Evolutionary conservation across 2,888 invertebrate genomes (phyloP), one percentile per base, ranked within the genome.

Genomic region (Onchidella celtica): DNA sequence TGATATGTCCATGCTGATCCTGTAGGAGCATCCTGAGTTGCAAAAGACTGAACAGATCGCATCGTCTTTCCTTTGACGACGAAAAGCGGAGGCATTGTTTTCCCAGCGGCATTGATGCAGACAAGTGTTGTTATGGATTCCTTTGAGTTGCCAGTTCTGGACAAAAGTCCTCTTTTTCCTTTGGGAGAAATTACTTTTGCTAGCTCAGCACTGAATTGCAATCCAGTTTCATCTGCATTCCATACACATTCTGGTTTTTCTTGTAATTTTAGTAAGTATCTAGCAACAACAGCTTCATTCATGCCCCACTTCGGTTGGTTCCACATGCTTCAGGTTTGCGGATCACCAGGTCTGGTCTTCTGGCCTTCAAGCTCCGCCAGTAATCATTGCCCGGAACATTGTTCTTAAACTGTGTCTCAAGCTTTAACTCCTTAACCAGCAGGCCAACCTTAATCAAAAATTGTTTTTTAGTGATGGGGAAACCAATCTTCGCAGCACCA

Each of bases 61-160:
- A 59, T 2, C 2, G 87, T 85, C 76, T 87, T 86, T 21, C 86
- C 86, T 63, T 88, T 88, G 2, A 84, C 85, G 14, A 87, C 83
- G 2, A 85, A 70, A 0, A 87, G 17, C 11, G 87, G 85, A 2
- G 86, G 83, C 84, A 87, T 86, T 24, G 29, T 29, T 2, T 36
- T 6, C 14, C 85, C 87, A 9, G 81, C 76, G 14, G 84, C 85
- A 59, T 84, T 88, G 21, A 85, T 82, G 72, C 84, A 86, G 2
- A 82, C 85, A 4, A 77, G 65, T 0, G 66, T 72, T 24, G 81
- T 81, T 1, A 81, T 63, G 21, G 70, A 77, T 34, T 81, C 72
- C 29, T 69, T 68, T 34, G 21, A n/a, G 17, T 68, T n/a, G n/a
- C 68, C 24, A 9, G 38, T 68, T n/a, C 68, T 34, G 4, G 36